phyloP scores from a whole-genome alignment of 2,888 invertebrate genomes.

The Nudaria mundana region DNA sequence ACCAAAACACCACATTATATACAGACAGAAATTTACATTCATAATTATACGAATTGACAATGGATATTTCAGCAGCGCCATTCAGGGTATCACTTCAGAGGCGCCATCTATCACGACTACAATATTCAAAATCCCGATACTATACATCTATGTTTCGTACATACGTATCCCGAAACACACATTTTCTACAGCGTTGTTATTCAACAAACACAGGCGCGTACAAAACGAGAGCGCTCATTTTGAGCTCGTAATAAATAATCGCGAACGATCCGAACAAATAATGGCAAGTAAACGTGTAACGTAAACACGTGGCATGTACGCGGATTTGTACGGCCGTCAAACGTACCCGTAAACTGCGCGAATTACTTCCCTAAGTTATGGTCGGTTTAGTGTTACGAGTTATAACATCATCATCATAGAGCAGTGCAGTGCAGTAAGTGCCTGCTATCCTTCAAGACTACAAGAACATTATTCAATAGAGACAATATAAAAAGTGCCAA shows the following conservation, averaged over 20 bases:
- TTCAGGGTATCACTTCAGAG: no score
- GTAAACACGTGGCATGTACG: constrained; percentile 45
- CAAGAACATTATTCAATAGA: no score
- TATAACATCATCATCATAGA: no score
- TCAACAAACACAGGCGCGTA: constrained; percentile 17
- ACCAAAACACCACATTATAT: no score
- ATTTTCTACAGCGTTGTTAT: constrained; percentile 12
- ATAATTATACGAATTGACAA: no score
- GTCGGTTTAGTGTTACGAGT: constrained; percentile 9
- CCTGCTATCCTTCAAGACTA: no score
- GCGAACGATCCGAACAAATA: constrained; percentile 39
- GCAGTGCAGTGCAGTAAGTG: no score
- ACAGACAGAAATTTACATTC: no score
- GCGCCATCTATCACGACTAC: no score
- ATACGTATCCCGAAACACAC: background rate
- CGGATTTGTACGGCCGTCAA: constrained; percentile 43
- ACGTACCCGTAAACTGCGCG: constrained; percentile 34
- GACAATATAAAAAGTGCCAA: no score
- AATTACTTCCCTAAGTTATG: constrained; percentile 24
- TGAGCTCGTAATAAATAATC: constrained; percentile 41
- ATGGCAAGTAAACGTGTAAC: constrained; percentile 33
- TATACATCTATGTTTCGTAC: no score
- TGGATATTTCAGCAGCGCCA: no score
- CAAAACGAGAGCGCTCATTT: constrained; percentile 29
- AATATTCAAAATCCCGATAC: background rate